phyloP scores from a whole-genome alignment of 2,888 invertebrate genomes.

The Lithosia quadra region DNA sequence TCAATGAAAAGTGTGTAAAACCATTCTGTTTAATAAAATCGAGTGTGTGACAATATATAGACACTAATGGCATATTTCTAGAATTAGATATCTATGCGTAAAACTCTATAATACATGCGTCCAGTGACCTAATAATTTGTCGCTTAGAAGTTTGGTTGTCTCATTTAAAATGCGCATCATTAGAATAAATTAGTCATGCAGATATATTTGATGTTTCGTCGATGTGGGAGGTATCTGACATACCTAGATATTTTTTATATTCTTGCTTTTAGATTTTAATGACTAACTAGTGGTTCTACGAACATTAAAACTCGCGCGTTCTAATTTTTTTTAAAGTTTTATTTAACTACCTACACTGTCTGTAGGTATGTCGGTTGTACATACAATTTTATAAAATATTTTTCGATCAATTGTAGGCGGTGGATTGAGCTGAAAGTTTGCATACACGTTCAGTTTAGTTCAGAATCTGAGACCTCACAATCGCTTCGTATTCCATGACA shows the following conservation, averaged over 20 bases:
- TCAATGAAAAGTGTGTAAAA: background rate
- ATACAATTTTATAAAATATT: no score
- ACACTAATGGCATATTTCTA: background rate
- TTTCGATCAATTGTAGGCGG: no score
- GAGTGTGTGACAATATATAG: background rate
- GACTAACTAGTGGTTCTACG: background rate
- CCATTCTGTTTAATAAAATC: background rate
- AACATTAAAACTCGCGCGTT: background rate
- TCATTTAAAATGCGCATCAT: slow-evolving; percentile 25
- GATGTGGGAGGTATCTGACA: slow-evolving; percentile 12
- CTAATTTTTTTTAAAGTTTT: background rate
- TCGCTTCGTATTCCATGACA: no score
- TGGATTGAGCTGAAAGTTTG: no score
- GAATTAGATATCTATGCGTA: background rate
- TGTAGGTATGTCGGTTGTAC: no score
- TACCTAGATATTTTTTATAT: slow-evolving; percentile 1
- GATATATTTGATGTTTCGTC: slow-evolving; percentile 7
- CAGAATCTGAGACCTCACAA: no score
- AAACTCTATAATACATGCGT: background rate
- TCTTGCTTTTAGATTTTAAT: background rate
- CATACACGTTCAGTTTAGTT: no score
- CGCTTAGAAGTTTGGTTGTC: background rate
- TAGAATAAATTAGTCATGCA: slow-evolving; percentile 12
- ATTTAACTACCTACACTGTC: no score
- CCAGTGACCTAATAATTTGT: background rate